A percentile compares a stretch with the other conserved stretches of the same genome.
Evolutionary conservation across 1,140 invertebrate genomes (phyloP).

Genomic region (Stegodyphus mimosarum): DNA sequence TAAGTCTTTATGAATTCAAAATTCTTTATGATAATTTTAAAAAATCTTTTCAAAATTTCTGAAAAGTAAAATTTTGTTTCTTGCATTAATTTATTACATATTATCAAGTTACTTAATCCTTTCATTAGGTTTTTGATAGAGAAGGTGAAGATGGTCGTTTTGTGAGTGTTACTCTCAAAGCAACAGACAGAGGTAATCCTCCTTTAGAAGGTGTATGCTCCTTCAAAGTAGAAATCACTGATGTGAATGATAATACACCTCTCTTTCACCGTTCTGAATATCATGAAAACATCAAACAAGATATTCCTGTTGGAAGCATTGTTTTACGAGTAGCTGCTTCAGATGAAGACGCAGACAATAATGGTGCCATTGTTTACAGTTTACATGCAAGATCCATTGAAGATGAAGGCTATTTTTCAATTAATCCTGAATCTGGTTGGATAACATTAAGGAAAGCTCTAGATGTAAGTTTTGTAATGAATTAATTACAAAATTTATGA

Average conservation of each 20-base stretch:
- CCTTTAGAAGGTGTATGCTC: constrained; percentile 94
- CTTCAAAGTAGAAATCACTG: constrained; percentile 95
- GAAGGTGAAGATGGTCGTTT: constrained; percentile 96
- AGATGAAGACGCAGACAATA: constrained; percentile 95
- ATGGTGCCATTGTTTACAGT: constrained; percentile 78
- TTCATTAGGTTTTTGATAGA: constrained; percentile 83
- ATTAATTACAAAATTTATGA: too few relatives aligned
- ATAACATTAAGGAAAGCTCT: constrained; percentile 92
- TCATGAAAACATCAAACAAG: constrained; percentile 95
- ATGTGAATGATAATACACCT: constrained; percentile 92
- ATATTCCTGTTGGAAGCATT: constrained; percentile 93
- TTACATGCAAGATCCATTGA: constrained; percentile 85
- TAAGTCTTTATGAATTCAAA: too few relatives aligned
- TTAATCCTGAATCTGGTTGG: constrained; percentile 95
- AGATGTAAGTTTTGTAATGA: constrained; percentile 81
- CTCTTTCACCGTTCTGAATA: constrained; percentile 96
- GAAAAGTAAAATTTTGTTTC: too few relatives aligned
- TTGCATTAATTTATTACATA: too few relatives aligned
- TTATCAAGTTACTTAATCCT: too few relatives aligned
- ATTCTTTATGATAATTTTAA: too few relatives aligned
- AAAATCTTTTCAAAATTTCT: too few relatives aligned
- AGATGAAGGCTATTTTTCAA: constrained; percentile 93
- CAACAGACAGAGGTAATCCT: constrained; percentile 95
- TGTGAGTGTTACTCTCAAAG: constrained; percentile 94
- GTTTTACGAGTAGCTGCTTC: constrained; percentile 90